phyloP scores from a whole-genome alignment of 2,797 vertebrate species.

The Geotria australis region DNA sequence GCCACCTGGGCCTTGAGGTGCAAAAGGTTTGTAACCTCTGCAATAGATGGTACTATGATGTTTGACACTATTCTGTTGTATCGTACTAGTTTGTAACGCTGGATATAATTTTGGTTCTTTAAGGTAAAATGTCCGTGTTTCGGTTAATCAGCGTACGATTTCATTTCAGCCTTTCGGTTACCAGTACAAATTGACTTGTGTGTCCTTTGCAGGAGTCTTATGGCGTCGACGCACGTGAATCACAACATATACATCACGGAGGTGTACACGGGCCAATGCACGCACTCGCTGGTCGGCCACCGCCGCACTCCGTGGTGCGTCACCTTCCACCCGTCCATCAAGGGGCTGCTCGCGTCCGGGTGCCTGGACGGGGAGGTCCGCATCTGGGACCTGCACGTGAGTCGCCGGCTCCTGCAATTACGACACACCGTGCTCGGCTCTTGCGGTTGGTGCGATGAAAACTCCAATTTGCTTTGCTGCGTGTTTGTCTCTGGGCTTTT shows the following conservation, averaged over 20 bases:
- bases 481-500: not conserved
- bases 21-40: too few relatives aligned
- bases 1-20: too few relatives aligned
- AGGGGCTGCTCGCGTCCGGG: constrained; percentile 84
- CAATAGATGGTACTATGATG: too few relatives aligned
- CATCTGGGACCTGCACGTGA: constrained; percentile 96
- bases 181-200: constrained; percentile 3
- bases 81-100: too few relatives aligned
- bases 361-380: constrained; percentile 96
- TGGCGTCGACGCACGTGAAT: constrained; percentile 95
- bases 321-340: constrained; percentile 91
- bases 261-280: constrained; percentile 90
- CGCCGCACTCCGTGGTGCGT: constrained; percentile 93
- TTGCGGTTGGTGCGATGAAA: not conserved
- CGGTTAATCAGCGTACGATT: not conserved
- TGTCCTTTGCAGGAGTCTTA: constrained; percentile 33
- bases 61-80: too few relatives aligned
- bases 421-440: not conserved
- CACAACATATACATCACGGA: constrained; percentile 99
- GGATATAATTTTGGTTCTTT: too few relatives aligned
- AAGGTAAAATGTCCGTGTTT: constrained; percentile 1
- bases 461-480: too few relatives aligned
- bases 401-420: constrained; percentile 7
- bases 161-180: not conserved
- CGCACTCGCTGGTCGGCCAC: constrained; percentile 86